Percentiles rank a stretch among this genome's conserved stretches.
Conservation (phyloP, 2,888 invertebrate species). For the Cephus sareptanus region DNA sequence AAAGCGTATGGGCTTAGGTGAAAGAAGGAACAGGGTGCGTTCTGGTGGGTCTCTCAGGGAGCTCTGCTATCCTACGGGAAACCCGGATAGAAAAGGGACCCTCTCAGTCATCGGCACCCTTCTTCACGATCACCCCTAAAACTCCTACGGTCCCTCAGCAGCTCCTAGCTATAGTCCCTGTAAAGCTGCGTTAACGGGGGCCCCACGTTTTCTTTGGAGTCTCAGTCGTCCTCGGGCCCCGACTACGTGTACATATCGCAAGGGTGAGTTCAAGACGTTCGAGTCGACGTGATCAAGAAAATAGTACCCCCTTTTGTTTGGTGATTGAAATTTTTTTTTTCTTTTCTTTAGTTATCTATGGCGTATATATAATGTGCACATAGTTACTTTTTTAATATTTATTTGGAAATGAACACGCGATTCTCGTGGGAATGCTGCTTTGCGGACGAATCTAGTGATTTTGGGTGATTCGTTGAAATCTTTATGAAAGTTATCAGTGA, state of each 20-base stretch:
- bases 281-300: neutral
- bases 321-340: neutral
- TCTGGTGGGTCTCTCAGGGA: neutral
- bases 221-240: slow-evolving; percentile 49
- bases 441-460: neutral
- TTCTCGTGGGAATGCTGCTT: neutral
- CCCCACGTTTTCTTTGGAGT: slow-evolving; percentile 57
- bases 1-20: neutral
- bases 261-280: neutral
- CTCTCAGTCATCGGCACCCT: slow-evolving; percentile 47
- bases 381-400: neutral
- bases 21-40: slow-evolving; percentile 11
- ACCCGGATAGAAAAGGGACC: slow-evolving; percentile 44
- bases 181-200: slow-evolving; percentile 40
- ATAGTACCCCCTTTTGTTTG: neutral
- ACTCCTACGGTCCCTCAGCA: neutral
- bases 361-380: neutral
- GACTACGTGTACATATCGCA: slow-evolving; percentile 27
- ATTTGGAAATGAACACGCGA: neutral
- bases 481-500: neutral
- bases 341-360: neutral
- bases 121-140: slow-evolving; percentile 28
- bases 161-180: neutral
- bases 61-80: slow-evolving; percentile 41
- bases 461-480: neutral